Evolutionary conservation across 2,113 vertebrate species (phyloP), one percentile per base, ranked within the genome.

Genomic region (Neolamprologus variostigma): DNA sequence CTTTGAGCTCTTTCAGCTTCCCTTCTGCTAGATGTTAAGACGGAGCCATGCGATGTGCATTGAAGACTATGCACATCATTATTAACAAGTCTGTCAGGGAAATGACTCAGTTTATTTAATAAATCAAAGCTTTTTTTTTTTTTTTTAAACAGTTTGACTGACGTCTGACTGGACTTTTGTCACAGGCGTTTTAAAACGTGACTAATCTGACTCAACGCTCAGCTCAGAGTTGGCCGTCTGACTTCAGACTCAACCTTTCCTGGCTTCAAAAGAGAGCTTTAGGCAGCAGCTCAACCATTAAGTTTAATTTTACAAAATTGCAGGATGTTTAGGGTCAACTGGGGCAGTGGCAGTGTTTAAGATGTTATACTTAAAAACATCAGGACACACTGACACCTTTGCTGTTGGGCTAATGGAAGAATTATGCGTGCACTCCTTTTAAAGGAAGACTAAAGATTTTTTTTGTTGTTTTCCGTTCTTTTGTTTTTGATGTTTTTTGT

Each of bases 361-460:
- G 57, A 91, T 80, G 85, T 84, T 61, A 11, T 71, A 71, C 76
- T 88, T 50, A 37, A 78, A 68, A 50, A 78, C 45, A 78, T 51
- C 73, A 78, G 50, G 78, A 89, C 82, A 53, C 9, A 51, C 33
- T 84, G 88, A 91, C 85, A 85, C 81, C 57, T 89, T 57, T 55
- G 83, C 10, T 53, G 31, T 12, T 37, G 50, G 71, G 84, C 81
- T 86, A 89, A 88, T 89, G 82, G 57, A 85, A 89, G 19, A 83
- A 84, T 80, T 40, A 26, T 89, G 76, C 42, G 51, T 35, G 6
- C 19, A 54, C 26, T 86, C 31, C 11, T 40, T 40, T 68, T n/a
- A 47, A 3, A 17, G 51, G 26, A 63, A 76, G 55, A 50, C 35
- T 47, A 14, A 79, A 16, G 33, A 1, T 61, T 33, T 61, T 17